Evolutionary conservation across 1,140 invertebrate genomes (phyloP).

Genomic region (Drosophila carrolli): DNA sequence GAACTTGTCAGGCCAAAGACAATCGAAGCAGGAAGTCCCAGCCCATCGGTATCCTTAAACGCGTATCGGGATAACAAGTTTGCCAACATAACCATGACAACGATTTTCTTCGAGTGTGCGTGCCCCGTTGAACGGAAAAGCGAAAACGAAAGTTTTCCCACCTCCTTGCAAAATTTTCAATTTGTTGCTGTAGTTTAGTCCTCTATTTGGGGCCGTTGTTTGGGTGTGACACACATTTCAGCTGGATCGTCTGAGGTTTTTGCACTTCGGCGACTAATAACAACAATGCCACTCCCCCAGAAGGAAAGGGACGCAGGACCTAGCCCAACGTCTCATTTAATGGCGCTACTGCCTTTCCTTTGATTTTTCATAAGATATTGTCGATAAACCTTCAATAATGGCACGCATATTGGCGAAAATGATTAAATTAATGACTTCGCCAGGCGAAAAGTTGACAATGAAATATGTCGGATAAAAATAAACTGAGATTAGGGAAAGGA

Average conservation of each 20-base stretch:
- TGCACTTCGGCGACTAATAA: conserved; percentile 42
- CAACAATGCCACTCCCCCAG: conserved; percentile 37
- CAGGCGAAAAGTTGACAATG: conserved; percentile 28
- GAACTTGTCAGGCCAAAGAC: conserved; percentile 61
- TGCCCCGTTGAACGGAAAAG: conserved; percentile 19
- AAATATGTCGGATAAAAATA: conserved; percentile 3
- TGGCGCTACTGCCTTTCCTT: conserved; percentile 33
- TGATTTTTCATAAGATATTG: conserved; percentile 48
- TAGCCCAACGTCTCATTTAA: conserved; percentile 55
- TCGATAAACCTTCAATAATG: conserved; percentile 42
- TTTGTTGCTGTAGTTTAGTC: conserved; percentile 41
- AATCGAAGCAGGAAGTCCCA: conserved; percentile 27
- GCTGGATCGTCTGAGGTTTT: conserved; percentile 47
- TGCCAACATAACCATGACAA: conserved; percentile 62
- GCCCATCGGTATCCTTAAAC: conserved; percentile 22
- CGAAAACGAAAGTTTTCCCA: conserved; percentile 49
- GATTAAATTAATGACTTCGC: conserved; percentile 39
- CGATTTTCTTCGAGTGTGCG: conserved; percentile 45
- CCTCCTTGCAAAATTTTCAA: conserved; percentile 22
- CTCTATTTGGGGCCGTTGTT: conserved; percentile 35
- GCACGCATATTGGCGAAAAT: conserved; percentile 56
- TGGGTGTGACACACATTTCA: conserved; percentile 73
- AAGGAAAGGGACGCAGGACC: conserved; percentile 35
- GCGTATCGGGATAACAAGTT: conserved; percentile 71
- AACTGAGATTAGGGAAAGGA: not conserved